Conservation (phyloP, 2,797 vertebrate genomes). For the Mormyrus hasselquistii region DNA sequence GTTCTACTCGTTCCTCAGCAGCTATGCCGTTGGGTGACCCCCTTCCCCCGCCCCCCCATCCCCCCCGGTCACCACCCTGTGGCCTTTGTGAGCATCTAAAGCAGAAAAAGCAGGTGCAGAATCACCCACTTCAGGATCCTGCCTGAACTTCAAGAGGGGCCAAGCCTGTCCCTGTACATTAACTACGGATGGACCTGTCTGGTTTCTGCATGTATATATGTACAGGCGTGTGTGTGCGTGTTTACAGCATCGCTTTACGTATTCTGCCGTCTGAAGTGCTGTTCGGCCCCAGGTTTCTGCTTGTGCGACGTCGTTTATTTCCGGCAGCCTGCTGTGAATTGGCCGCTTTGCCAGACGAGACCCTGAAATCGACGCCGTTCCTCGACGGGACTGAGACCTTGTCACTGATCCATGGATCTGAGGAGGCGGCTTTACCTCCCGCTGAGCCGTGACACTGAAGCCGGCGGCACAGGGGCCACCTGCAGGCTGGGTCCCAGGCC, state of each 20-base stretch:
- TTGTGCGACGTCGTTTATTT: neutral
- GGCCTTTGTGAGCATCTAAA: neutral
- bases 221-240: neutral
- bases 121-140: neutral
- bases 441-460: neutral
- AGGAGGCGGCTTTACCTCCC: neutral
- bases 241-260: neutral
- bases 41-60: neutral
- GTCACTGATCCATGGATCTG: neutral
- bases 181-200: neutral
- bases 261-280: neutral
- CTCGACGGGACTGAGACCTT: neutral
- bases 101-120: neutral
- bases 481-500: neutral
- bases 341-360: neutral
- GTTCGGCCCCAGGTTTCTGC: neutral
- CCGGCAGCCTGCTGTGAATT: neutral
- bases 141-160: neutral
- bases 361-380: neutral
- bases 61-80: neutral
- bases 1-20: conserved; percentile 98
- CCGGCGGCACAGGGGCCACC: neutral
- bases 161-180: neutral
- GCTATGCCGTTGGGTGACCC: conserved; percentile 84
- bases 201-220: neutral